A percentile compares a stretch with the other conserved stretches of the same genome.
These are phyloP conservation scores for Brassicogethes aeneus DNA, from an alignment of 2,888 invertebrate genomes.

Conservation along the genomic window DNA sequence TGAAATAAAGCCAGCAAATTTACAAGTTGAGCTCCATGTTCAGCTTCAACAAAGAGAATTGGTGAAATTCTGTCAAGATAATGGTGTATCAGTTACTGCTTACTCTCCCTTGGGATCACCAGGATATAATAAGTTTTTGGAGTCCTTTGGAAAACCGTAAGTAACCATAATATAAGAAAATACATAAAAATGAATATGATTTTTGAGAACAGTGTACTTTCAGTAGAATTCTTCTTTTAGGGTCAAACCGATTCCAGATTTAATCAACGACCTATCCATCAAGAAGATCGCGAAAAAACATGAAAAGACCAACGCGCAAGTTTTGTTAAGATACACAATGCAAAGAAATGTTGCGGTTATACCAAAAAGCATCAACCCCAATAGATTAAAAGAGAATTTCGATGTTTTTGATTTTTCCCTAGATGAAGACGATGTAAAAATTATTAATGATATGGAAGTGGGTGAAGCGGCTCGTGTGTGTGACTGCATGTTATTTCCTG, in stretches of 20 bases:
- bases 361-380: slow-evolving; percentile 69
- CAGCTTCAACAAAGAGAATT: slow-evolving; percentile 43
- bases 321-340: slow-evolving; percentile 57
- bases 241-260: slow-evolving; percentile 48
- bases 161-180: no score
- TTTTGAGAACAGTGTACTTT: background rate
- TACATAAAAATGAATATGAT: no score
- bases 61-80: slow-evolving; percentile 15
- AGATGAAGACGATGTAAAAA: slow-evolving; percentile 48
- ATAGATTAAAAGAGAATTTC: slow-evolving; percentile 64
- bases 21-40: slow-evolving; percentile 55
- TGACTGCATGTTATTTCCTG: slow-evolving; percentile 45
- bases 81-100: slow-evolving; percentile 42
- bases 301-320: slow-evolving; percentile 62
- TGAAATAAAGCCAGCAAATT: slow-evolving; percentile 49
- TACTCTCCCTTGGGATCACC: slow-evolving; percentile 45
- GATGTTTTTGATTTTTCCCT: slow-evolving; percentile 63
- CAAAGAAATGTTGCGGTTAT: slow-evolving; percentile 65
- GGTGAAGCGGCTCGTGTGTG: slow-evolving; percentile 57
- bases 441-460: slow-evolving; percentile 51
- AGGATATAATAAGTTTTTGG: slow-evolving; percentile 36
- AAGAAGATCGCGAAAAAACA: slow-evolving; percentile 47
- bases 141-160: slow-evolving; percentile 7
- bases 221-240: slow-evolving; percentile 32
- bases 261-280: slow-evolving; percentile 51